Base-by-base conservation (phyloP, 2,113 vertebrate species). In the Perca fluviatilis region DNA sequence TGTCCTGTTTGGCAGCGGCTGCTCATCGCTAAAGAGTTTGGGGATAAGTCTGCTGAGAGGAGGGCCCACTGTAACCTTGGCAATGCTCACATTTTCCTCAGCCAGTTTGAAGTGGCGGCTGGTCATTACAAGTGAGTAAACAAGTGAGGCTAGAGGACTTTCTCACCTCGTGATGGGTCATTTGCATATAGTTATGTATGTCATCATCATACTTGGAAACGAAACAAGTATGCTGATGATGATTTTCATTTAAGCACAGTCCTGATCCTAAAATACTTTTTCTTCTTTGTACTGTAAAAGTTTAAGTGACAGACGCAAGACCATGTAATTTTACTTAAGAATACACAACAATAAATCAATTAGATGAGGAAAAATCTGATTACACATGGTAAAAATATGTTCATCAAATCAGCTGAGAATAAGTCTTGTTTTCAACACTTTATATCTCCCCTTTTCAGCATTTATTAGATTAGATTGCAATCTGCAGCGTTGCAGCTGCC, bases 31-130 rank as follows among this genome's bases (percentile, higher is more conserved):
- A 98, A 97, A 93, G 98, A 99, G 93, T 99, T 99, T 92, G 98
- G 98, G 57, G 98, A 99, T 88, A 95, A 93, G 91, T 97, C 97
- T 0, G 98, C 98, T 0, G 98, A 99, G 93, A 96, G 98, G 95
- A 96, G 98, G 93, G 98, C 98, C 0, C 98, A 98, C 86, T 99
- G 97, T 93, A 99, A 99, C 90, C 97, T 99, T 63, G 98, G 98
- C 86, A 99, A 99, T 16, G 97, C 98, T 8, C 96, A 96, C 91
- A 96, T 99, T 86, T 99, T 99, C 92, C 96, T 99, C 79, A 96
- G 96, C 57, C 97, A 98, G 94, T 99, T 98, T 91, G 97, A 99
- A 79, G 95, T 96, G 1, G 98, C 98, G 61, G 96, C 97, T 1
- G 96, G 97, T 80, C 98, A 99, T 93, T 99, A 99, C 95, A 99